phyloP scores from a whole-genome alignment of 1,140 invertebrate species.

The Medauroidea extradentata region DNA sequence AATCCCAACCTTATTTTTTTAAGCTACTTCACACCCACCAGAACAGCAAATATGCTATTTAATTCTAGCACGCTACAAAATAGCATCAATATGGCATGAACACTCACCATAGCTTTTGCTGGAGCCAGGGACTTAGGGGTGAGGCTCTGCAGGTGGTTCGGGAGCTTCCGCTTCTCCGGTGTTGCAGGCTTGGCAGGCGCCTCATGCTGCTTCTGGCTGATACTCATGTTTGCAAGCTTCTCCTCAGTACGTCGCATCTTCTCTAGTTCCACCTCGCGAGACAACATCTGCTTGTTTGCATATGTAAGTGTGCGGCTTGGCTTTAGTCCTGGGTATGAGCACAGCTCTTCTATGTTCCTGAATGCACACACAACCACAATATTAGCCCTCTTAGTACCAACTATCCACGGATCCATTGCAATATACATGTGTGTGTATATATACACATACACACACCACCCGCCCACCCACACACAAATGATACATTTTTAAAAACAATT shows the following conservation, averaged over 20 bases:
- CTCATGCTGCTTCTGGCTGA: not conserved
- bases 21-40: too few relatives aligned
- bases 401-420: too few relatives aligned
- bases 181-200: too few relatives aligned
- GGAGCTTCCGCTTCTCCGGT: constrained; percentile 30
- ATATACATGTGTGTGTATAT: too few relatives aligned
- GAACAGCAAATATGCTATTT: too few relatives aligned
- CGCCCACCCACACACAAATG: too few relatives aligned
- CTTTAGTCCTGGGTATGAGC: constrained; percentile 44
- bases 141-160: constrained; percentile 62
- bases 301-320: constrained; percentile 51
- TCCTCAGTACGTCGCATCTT: constrained; percentile 54
- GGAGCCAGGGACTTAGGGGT: constrained; percentile 45
- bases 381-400: too few relatives aligned
- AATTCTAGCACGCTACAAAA: too few relatives aligned
- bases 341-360: constrained; percentile 52
- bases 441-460: too few relatives aligned
- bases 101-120: not conserved
- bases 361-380: constrained; percentile 10
- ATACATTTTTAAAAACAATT: too few relatives aligned
- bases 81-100: too few relatives aligned
- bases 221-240: not conserved
- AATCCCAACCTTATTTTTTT: too few relatives aligned
- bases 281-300: constrained; percentile 69
- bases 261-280: constrained; percentile 69